Evolutionary conservation across 2,888 invertebrate species (phyloP), one percentile per base, ranked within the genome.

Genomic region (Hypselothyrea guttata): DNA sequence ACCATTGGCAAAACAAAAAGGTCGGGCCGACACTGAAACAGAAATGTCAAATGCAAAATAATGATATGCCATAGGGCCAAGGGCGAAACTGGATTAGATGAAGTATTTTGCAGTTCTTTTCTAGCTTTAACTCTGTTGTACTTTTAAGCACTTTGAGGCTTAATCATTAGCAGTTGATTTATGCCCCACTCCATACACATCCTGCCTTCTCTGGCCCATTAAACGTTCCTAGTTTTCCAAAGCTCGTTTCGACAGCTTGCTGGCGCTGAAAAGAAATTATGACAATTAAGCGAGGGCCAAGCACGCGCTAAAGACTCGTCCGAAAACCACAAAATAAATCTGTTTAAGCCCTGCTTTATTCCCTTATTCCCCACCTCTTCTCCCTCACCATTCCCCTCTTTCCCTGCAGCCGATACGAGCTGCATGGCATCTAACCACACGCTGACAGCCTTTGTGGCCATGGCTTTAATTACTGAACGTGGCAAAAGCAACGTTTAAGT

Each of bases 401-500:
- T n/a, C n/a, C n/a, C n/a, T n/a, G n/a, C n/a, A n/a, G n/a, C 12
- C 2, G 16, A 18, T 8, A 7, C 15, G n/a, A 7, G 30, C 18
- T 11, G 42, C 11, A 15, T 22, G 56, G 49, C 37, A 54, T 54
- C 42, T 62, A 60, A 76, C 77, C 73, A 52, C 77, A 76, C 48
- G 77, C 77, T 84, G 77, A 49, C 45, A 62, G 63, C 41, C 60
- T 76, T 75, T 72, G 81, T 64, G 66, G 81, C 70, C 66, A 28
- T 58, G 70, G 62, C 55, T 78, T 78, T 78, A 78, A 84, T 78
- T 81, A 81, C 77, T 61, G 51, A 65, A 40, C 52, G 69, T 52
- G 41, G 48, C 65, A 42, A 45, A 28, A 57, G 49, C 56, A 53
- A 51, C 49, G 45, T 62, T 70, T 57, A 22, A 2, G 22, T 5